Base-by-base conservation (phyloP, 2,888 invertebrate genomes). In the Ptycholaimellus sp. region DNA sequence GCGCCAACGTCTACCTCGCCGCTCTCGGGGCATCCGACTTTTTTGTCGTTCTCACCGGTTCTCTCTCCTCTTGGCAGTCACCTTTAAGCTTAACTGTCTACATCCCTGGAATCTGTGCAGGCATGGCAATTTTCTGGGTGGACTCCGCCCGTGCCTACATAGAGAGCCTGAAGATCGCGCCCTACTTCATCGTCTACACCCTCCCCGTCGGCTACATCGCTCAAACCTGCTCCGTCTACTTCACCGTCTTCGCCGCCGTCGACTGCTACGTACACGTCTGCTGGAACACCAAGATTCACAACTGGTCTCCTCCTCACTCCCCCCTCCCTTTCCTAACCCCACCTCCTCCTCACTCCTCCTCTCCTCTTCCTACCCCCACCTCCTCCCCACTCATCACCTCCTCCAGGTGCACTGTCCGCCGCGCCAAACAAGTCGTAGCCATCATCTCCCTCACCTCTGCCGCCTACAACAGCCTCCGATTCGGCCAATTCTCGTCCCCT, bases 171-270 rank as follows among this genome's bases (percentile, higher is more conserved):
- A 44, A 49, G 5, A 42, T 49, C 16, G 50, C 53, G 6, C 53
- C 56, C 5, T 50, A 54, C 39, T 48, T 50, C 1, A 51, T 54
- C 1, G 50, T 57, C 3, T 53, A 54, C 42, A 47, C 53, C 1
- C 42, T 54, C 13, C 55, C 54, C 3, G 48, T 56, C 23, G 52
- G 53, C 14, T 54, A 55, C 38, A 55, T 56, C 53, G 56, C 56
- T 13, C 56, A 56, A 39, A 53, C 56, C 1, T 51, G 52, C 38
- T 49, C 49, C 33, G 52, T 56, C 29, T 56, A 56, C 40, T 54
- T 56, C 44, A 55, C 56, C 1, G 56, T 56, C 9, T 52, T 51
- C 2, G 56, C 56, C 3, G 56, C 56, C 6, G 44, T 56, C 21
- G 56, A 56, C 33, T 56, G 56, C 43, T 56, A 52, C 42, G 45